A percentile compares a stretch with the other conserved stretches of the same genome.
These are phyloP conservation scores for Petrocephalus sullivani DNA, from an alignment of 2,797 vertebrate species.

Conservation along the genomic window DNA sequence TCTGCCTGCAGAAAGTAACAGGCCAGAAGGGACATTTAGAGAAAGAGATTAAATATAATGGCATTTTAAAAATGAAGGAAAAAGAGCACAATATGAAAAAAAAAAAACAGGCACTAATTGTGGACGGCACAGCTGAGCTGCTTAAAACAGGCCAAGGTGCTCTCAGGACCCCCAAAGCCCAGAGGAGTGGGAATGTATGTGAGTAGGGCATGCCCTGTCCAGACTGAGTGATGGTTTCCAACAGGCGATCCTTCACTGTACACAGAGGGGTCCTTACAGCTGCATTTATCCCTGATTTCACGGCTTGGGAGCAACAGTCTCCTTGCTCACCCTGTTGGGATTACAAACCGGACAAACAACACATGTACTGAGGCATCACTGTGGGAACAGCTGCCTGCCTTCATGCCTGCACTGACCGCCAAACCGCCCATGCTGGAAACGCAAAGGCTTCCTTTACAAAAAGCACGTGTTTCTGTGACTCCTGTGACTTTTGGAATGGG, in stretches of 20 bases:
- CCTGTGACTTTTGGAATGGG: not conserved
- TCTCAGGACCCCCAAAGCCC: not conserved
- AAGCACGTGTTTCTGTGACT: not conserved
- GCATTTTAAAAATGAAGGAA: not conserved
- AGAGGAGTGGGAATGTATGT: conserved; percentile 33
- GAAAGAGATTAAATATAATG: not conserved
- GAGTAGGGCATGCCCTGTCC: conserved; percentile 46
- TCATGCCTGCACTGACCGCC: conserved; percentile 35
- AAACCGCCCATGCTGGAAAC: conserved; percentile 21
- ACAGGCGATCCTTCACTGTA: conserved; percentile 44
- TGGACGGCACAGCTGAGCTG: not conserved
- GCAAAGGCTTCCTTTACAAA: not conserved
- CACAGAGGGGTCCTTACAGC: conserved; percentile 50
- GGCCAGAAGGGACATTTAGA: not conserved
- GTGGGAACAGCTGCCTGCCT: conserved; percentile 67
- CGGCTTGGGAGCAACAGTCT: conserved; percentile 47
- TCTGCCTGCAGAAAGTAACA: not conserved
- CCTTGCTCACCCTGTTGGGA: conserved; percentile 52
- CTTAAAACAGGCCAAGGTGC: not conserved
- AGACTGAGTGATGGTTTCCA: conserved; percentile 59
- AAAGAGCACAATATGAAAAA: not conserved
- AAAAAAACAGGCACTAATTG: not conserved
- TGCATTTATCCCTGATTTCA: conserved; percentile 63
- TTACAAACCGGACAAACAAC: conserved; percentile 64
- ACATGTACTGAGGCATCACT: conserved; percentile 50